A percentile compares a stretch with the other conserved stretches of the same genome.
phyloP scores from a whole-genome alignment of 2,113 vertebrate genomes.

The Lynx canadensis region DNA sequence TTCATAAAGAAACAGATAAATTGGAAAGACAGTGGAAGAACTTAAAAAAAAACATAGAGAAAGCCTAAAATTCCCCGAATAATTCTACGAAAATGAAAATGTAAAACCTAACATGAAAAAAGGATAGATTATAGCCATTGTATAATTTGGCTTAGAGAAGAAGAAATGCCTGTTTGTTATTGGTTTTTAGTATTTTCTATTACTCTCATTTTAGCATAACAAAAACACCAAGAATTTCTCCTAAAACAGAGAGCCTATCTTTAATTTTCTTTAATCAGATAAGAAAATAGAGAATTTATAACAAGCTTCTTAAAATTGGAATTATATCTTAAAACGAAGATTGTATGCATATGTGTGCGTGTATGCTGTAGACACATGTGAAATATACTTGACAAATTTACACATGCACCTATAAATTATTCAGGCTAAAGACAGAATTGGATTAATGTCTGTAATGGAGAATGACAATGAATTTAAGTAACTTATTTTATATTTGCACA shows the following conservation, averaged over 20 bases:
- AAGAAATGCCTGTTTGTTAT: neutral
- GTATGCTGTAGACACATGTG: neutral
- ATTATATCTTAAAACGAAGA: slow-evolving; percentile 28
- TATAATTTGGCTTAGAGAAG: neutral
- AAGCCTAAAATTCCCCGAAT: neutral
- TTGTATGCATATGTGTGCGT: neutral
- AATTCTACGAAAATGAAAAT: neutral
- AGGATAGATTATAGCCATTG: neutral
- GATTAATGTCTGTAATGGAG: neutral
- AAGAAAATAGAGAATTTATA: neutral
- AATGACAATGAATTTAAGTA: neutral
- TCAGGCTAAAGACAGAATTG: neutral
- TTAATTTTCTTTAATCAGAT: slow-evolving; percentile 17
- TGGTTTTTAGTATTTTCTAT: neutral
- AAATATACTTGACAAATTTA: slow-evolving; percentile 17
- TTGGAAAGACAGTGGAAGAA: neutral
- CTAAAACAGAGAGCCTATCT: neutral
- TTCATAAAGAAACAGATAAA: neutral
- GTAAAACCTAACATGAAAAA: neutral
- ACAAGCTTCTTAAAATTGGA: neutral
- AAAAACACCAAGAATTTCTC: neutral
- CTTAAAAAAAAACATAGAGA: neutral
- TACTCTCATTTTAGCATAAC: neutral
- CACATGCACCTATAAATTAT: neutral
- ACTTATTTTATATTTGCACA: neutral